A percentile compares a stretch with the other conserved stretches of the same genome.
Conservation (phyloP, 2,888 invertebrate species). For the Tortricodes alternella region DNA sequence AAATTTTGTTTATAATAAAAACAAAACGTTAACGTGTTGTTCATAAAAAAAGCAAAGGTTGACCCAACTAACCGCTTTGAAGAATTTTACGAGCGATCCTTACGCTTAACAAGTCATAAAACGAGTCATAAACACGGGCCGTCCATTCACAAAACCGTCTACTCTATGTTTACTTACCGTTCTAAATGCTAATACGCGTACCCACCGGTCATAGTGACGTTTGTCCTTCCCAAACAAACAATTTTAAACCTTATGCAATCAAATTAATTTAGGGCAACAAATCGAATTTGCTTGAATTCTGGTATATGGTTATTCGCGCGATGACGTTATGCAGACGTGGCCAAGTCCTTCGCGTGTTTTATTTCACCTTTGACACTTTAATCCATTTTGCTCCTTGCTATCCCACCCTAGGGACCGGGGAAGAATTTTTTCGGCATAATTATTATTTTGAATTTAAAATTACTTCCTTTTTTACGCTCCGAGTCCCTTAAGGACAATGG, state of each 20-base stretch:
- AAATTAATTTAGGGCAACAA: constrained; percentile 31
- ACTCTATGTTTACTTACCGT: constrained; percentile 74
- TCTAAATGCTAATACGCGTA: constrained; percentile 78
- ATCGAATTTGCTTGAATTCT: constrained; percentile 37
- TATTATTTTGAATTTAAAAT: constrained; percentile 74
- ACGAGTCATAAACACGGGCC: constrained; percentile 72
- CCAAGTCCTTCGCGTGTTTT: constrained; percentile 71
- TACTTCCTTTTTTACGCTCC: constrained; percentile 50
- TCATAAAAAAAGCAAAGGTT: constrained; percentile 41
- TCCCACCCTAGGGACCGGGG: constrained; percentile 73
- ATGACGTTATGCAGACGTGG: constrained; percentile 71
- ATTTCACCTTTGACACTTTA: constrained; percentile 82
- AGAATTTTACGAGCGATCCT: constrained; percentile 77
- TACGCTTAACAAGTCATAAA: constrained; percentile 79
- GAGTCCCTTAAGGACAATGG: constrained; percentile 28
- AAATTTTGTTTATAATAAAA: constrained; percentile 20
- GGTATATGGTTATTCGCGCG: constrained; percentile 39
- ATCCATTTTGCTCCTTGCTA: constrained; percentile 81
- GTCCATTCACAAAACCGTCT: constrained; percentile 74
- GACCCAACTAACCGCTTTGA: constrained; percentile 58
- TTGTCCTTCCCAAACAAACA: constrained; percentile 48
- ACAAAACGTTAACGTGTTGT: constrained; percentile 20
- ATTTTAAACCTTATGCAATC: constrained; percentile 48
- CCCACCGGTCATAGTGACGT: constrained; percentile 55
- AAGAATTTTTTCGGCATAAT: constrained; percentile 74